Conservation (phyloP, 2,113 vertebrate genomes). For the Progne subis region DNA sequence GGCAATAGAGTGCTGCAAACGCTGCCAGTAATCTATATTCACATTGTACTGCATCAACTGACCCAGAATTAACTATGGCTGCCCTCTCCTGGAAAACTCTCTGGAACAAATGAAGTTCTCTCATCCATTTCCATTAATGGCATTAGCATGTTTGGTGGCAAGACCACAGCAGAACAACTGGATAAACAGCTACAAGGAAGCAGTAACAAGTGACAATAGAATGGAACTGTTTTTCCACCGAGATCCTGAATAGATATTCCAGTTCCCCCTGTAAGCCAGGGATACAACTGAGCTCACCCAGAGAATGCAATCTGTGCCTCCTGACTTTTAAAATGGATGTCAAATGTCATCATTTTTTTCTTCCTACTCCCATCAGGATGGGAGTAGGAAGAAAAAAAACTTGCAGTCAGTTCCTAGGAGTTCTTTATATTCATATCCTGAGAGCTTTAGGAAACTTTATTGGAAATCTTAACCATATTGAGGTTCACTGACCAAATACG, state of each 20-base stretch:
- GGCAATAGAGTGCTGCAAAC: background rate
- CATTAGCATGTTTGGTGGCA: constrained; percentile 18
- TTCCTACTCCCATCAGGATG: background rate
- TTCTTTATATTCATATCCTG: background rate
- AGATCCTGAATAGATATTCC: background rate
- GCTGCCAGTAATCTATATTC: constrained; percentile 25
- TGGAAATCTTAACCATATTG: background rate
- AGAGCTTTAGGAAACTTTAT: background rate
- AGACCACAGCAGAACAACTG: background rate
- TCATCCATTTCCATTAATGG: constrained; percentile 12
- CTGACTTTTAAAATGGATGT: background rate
- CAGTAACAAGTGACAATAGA: background rate
- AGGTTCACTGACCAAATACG: background rate
- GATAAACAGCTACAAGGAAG: background rate
- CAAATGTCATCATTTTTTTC: background rate
- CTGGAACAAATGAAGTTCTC: constrained; percentile 24
- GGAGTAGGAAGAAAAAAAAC: background rate
- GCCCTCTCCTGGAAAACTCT: constrained; percentile 52
- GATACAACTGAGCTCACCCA: background rate
- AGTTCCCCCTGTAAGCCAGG: background rate
- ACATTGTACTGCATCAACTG: background rate
- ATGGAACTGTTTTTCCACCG: background rate
- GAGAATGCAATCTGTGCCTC: background rate
- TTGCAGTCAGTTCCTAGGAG: background rate
- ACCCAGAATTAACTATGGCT: constrained; percentile 60